phyloP scores from a whole-genome alignment of 2,113 vertebrate genomes.

The Albula goreensis region DNA sequence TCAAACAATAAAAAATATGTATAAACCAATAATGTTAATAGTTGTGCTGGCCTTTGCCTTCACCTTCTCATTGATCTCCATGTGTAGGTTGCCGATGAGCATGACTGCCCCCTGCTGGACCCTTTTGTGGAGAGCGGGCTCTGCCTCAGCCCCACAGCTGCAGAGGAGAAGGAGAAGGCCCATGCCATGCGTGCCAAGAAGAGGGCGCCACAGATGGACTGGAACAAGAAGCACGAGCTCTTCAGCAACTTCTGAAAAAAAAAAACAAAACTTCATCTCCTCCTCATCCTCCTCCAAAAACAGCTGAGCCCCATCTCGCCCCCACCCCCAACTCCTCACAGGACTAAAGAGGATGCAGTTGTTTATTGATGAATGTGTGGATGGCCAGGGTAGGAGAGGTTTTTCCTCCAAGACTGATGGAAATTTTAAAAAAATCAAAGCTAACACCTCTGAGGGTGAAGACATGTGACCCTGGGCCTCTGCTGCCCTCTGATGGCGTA shows the following conservation, averaged over 20 bases:
- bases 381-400: neutral
- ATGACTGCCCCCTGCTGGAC: constrained; percentile 73
- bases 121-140: constrained; percentile 92
- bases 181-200: constrained; percentile 87
- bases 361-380: constrained; percentile 52
- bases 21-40: neutral
- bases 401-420: neutral
- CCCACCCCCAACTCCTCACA: neutral
- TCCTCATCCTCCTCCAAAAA: neutral
- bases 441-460: neutral
- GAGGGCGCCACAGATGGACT: constrained; percentile 94
- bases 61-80: too few relatives aligned
- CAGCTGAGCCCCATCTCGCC: neutral
- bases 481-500: neutral
- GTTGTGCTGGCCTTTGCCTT: too few relatives aligned
- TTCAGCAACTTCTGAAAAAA: constrained; percentile 93
- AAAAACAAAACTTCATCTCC: neutral
- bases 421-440: neutral
- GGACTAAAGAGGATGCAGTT: constrained; percentile 35
- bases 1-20: neutral
- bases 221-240: constrained; percentile 94
- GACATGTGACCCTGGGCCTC: neutral
- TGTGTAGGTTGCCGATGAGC: constrained; percentile 48
- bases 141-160: constrained; percentile 86
- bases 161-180: constrained; percentile 90